Base-by-base conservation (phyloP, 2,797 vertebrate species). In the Argentina silus region DNA sequence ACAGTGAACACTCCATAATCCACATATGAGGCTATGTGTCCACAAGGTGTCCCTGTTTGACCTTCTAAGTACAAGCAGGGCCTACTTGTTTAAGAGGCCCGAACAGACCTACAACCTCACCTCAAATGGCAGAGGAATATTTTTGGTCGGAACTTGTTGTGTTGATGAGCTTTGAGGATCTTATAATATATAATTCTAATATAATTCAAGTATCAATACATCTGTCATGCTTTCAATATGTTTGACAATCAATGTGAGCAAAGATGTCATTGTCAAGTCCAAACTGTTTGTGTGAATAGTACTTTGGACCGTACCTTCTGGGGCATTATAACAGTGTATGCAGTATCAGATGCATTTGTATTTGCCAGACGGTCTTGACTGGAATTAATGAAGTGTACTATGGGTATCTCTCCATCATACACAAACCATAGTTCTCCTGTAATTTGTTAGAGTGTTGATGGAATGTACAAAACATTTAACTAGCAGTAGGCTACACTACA, bases 41-140 rank as follows among this genome's bases (percentile, higher is more conserved):
- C 93, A 92, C 90, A 87, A 93, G 93, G 88, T 93, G 90, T 88
- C 90, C 87, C 84, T 90, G 72, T 93, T 81, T 87, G 84, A 47
- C 50, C 36, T 61, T 36, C 27, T 0, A 61, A 61, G 12, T 23
- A 14, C 7, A 36, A 60, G 23, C 23, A 60, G 19, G 23, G 21
- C 23, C 50, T n/a, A 7, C 57, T 60, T 11, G 14, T 60, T 21
- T 14, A 27, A 60, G 21, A 23, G 57, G 21, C 12, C 23, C 12
- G 10, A 27, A 61, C 27, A 61, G 10, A 9, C 59, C 14, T 27
- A 7, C 12, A 36, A 23, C 23, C 15, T 36, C 27, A 36, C 27
- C 27, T 36, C 27, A 36, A 36, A 36, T 36, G 27, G 27, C 27
- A 36, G 4, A 36, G 27, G 27, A 36, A 36, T 36, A 36, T 36